Percentiles rank a stretch among this genome's conserved stretches.
Evolutionary conservation across 2,113 vertebrate genomes (phyloP).

Genomic region (Mionectes macconnelli): DNA sequence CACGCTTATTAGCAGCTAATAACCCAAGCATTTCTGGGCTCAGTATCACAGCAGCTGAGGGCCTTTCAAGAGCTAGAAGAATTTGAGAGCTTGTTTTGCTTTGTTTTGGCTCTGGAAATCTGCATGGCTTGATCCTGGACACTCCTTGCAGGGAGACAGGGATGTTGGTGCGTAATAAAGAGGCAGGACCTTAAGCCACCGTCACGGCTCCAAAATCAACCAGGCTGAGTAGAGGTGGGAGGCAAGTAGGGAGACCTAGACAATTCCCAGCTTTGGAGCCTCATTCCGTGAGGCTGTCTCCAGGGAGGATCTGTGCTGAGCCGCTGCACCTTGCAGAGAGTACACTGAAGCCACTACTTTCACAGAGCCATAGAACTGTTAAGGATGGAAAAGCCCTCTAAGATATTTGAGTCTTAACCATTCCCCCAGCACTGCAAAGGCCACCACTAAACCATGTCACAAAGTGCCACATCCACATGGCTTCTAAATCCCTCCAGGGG

Average conservation of each 20-base stretch:
- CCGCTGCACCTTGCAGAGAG: background rate
- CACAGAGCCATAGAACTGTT: background rate
- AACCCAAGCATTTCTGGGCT: background rate
- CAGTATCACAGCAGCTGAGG: background rate
- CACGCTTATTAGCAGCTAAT: background rate
- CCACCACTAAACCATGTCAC: background rate
- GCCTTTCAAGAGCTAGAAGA: background rate
- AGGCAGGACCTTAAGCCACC: background rate
- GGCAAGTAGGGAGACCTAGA: background rate
- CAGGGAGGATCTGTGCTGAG: background rate
- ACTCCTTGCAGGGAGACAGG: background rate
- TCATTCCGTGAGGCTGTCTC: accelerated
- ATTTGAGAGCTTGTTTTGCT: background rate
- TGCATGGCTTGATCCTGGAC: background rate
- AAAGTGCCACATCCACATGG: accelerated
- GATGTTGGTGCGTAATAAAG: background rate
- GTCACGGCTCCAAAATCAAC: background rate
- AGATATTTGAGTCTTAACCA: background rate
- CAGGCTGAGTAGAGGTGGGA: background rate
- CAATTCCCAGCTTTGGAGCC: background rate
- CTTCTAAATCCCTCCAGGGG: background rate
- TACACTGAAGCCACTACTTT: background rate
- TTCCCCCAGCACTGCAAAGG: background rate
- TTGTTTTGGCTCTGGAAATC: background rate
- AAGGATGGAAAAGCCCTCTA: background rate